Base-by-base conservation (phyloP, 2,888 invertebrate species). In the Pristionchus exspectatus region DNA sequence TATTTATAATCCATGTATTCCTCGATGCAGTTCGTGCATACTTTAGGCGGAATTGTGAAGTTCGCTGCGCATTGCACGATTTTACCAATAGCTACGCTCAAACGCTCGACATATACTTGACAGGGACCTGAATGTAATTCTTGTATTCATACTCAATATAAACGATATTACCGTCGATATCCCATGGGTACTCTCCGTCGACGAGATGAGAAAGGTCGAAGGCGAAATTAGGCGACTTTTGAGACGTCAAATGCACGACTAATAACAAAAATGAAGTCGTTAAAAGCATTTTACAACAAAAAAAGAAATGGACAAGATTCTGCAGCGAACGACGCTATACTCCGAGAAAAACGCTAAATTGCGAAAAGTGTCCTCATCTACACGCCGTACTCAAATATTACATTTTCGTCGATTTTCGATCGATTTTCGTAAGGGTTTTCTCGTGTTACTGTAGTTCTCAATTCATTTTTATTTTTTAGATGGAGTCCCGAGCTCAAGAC, bases 21-120 rank as follows among this genome's bases (percentile, higher is more conserved):
- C 5, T 92, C 91, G 74, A 93, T 91, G 90, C 95, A 95, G 85
- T 95, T 94, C 33, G 94, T 94, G 92, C 95, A 95, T 21, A 95
- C 94, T 90, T 93, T 94, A 12, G 94, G 94, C 10, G 94, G 94
- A 85, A 93, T 93, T 18, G 94, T 94, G 91, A 91, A 94, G 90
- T 93, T 94, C 33, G 93, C 92, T 14, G 94, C 93, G 84, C 94
- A 94, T 33, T 92, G 88, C 0, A 92, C 93, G 92, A 94, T 94
- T 63, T 91, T 66, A n/a, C 63, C 81, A 24, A 89, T 18, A 2
- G 63, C 83, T 18, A 24, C 63, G 63, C 89, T 89, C 83, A 89
- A 63, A 18, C 69, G 69, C 89, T 94, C 93, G 30, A 94, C 92
- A 89, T 93, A 92, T 33, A 91, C 90, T 74, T 94, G 94, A 87